Conservation (phyloP, 2,797 vertebrate genomes). For the Anas capensis region DNA sequence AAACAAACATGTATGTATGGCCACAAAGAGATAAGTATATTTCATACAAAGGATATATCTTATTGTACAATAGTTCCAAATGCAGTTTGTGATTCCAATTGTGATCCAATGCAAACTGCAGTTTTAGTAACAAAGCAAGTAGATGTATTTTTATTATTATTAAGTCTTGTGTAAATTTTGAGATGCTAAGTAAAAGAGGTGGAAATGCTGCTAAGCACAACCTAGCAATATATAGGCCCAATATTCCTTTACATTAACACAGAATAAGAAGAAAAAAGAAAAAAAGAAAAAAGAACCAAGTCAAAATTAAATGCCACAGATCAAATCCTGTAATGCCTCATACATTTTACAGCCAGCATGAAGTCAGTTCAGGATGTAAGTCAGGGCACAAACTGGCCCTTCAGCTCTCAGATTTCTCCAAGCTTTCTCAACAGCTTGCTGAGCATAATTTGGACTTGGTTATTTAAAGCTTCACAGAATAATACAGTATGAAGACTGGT, state of each 20-base stretch:
- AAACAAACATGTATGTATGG: no score
- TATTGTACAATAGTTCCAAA: neutral
- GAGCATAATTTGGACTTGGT: constrained; percentile 74
- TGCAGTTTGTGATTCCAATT: neutral
- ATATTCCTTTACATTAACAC: neutral
- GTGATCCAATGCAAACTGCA: neutral
- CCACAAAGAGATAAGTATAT: no score
- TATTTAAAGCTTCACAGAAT: constrained; percentile 80
- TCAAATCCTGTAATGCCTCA: neutral
- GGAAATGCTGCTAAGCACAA: neutral
- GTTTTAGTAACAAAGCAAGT: neutral
- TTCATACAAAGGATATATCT: no score
- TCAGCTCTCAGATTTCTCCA: constrained; percentile 66
- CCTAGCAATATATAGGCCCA: neutral
- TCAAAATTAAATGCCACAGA: neutral
- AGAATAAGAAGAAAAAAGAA: neutral
- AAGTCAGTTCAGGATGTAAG: constrained; percentile 40
- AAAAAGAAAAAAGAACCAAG: neutral
- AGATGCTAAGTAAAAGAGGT: neutral
- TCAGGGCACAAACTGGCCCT: constrained; percentile 63
- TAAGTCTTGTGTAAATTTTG: neutral
- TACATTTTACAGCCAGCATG: neutral
- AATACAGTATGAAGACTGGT: constrained; percentile 76
- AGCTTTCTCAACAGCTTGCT: constrained; percentile 73
- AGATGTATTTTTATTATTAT: neutral